phyloP scores from a whole-genome alignment of 92 coral and sea anemone species.

The Ricordea florida region DNA sequence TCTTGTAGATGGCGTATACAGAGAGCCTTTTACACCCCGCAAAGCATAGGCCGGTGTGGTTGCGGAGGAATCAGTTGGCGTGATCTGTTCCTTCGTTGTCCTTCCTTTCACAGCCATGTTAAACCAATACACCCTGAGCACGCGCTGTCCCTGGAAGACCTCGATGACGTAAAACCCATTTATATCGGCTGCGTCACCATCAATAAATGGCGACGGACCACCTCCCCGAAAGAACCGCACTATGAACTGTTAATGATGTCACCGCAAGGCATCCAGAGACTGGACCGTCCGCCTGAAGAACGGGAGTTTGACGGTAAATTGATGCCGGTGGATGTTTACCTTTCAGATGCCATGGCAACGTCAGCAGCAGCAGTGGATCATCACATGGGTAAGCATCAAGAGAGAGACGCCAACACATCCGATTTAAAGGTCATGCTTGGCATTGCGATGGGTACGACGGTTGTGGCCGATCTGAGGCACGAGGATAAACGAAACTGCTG shows the following conservation, averaged over 20 bases:
- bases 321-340: constrained; percentile 68
- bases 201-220: constrained; percentile 64
- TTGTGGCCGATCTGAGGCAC: constrained; percentile 73
- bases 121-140: not conserved
- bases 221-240: not conserved
- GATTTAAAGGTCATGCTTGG: constrained; percentile 66
- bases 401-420: constrained; percentile 40
- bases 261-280: constrained; percentile 61
- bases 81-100: constrained; percentile 53
- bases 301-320: constrained; percentile 60
- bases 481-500: constrained; percentile 18
- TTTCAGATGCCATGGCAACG: constrained; percentile 92
- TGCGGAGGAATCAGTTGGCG: constrained; percentile 46
- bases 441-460: constrained; percentile 87
- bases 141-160: constrained; percentile 62
- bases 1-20: constrained; percentile 74
- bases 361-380: constrained; percentile 86
- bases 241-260: constrained; percentile 57
- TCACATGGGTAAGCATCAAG: constrained; percentile 71
- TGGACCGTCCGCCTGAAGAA: constrained; percentile 48
- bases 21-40: constrained; percentile 68
- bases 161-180: constrained; percentile 67
- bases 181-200: constrained; percentile 69
- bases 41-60: constrained; percentile 48
- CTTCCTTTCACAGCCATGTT: not conserved